Base-by-base conservation (phyloP, 2,113 vertebrate species). In the Ammodytes dubius region DNA sequence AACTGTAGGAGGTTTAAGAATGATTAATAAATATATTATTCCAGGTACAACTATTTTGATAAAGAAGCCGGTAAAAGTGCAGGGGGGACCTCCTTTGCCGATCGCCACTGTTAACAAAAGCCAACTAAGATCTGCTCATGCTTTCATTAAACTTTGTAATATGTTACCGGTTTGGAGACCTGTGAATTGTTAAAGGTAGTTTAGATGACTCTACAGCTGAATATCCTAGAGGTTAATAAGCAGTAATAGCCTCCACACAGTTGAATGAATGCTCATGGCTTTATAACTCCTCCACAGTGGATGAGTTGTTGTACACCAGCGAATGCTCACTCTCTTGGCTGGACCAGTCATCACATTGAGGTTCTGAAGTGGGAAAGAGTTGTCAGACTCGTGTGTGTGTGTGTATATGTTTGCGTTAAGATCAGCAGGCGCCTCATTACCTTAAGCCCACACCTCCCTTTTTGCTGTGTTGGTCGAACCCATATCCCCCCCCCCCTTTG, bases 71-170 rank as follows among this genome's bases (percentile, higher is more conserved):
- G 6, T 2, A 13, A 78, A 13, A 78, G 9, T 61, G 56, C 63
- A 47, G 27, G 27, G 39, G n/a, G 4, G 10, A 68, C 39, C 59
- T 50, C 59, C 27, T 56, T 57, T 58, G 49, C 67, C 45, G 40
- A n/a, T 58, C 40, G 53, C 7, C 75, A 13, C 40, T 7, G 65
- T 13, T 56, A 72, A 82, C 81, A 81, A 91, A 27, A 87, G 49
- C 70, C 73, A 37, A 4, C 67, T 17, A 7, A 69, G 50, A 40
- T 43, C 74, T 27, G 53, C 4, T 2, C 40, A 56, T 37, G 73
- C 83, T 68, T 71, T 66, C 43, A 50, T 80, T 66, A 11, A 88
- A 87, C 79, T 85, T 86, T 69, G 71, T 68, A 27, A 4, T 65
- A 43, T 80, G 47, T 14, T 6, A 46, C 45, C 56, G 68, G 35